Conservation (phyloP, 2,113 vertebrate genomes). For the Leuciscus idus region DNA sequence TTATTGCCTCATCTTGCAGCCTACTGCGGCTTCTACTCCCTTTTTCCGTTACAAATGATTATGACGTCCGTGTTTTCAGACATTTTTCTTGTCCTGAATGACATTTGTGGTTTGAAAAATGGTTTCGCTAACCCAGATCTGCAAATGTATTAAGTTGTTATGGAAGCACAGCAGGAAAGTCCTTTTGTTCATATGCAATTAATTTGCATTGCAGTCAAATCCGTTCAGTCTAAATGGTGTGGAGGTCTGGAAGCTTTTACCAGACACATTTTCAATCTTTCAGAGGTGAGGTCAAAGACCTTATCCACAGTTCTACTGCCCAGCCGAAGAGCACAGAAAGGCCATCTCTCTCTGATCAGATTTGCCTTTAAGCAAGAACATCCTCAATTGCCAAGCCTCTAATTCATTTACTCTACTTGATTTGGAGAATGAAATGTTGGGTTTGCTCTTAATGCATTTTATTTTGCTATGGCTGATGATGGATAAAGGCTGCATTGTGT, state of each 20-base stretch:
- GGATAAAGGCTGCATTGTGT: background rate
- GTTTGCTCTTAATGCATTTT: background rate
- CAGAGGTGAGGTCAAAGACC: background rate
- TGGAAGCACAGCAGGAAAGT: conserved; percentile 20
- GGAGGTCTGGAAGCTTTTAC: conserved; percentile 32
- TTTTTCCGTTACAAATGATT: background rate
- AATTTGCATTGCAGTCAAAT: conserved; percentile 29
- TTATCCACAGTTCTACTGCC: conserved; percentile 19
- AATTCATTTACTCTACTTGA: background rate
- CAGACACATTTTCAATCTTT: conserved; percentile 35
- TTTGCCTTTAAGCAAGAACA: background rate
- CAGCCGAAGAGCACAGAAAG: background rate
- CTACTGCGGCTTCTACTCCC: conserved; percentile 14
- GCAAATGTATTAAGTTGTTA: conserved; percentile 34
- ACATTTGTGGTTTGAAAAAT: conserved; percentile 36
- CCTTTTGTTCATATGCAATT: conserved; percentile 23
- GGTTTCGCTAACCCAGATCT: conserved; percentile 7
- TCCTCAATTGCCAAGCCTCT: background rate
- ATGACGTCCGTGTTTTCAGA: background rate
- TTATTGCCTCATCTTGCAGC: conserved; percentile 4
- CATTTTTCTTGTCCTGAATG: conserved; percentile 43
- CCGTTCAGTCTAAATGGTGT: background rate
- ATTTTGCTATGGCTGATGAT: background rate
- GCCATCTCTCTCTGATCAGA: conserved; percentile 2
- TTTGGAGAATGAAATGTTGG: background rate